Evolutionary conservation across 2,797 vertebrate genomes (phyloP).

Genomic region (Propithecus perrieri): DNA sequence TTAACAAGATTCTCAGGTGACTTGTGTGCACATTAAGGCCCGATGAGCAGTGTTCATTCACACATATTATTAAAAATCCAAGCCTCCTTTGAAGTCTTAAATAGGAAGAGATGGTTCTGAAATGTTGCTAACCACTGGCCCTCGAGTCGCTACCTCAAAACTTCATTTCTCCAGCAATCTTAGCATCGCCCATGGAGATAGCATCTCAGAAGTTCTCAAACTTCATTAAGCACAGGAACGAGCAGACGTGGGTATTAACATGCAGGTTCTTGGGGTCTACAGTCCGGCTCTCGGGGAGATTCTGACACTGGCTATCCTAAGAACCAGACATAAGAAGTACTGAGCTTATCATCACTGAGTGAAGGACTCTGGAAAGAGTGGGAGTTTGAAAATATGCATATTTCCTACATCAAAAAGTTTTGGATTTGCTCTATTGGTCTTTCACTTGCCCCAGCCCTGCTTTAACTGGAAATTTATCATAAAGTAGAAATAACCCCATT

Average conservation of each 20-base stretch:
- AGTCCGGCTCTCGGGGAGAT: too few species aligned
- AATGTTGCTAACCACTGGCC: not conserved
- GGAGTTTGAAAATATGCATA: not conserved
- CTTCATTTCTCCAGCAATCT: not conserved
- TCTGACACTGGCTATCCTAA: not conserved
- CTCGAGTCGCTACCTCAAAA: not conserved
- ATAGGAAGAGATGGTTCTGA: not conserved
- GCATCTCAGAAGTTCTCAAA: not conserved
- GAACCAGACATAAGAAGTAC: not conserved
- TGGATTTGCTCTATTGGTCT: slow-evolving; percentile 79
- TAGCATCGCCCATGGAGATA: rapidly evolving
- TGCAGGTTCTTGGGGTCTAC: not conserved
- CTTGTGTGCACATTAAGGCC: not conserved
- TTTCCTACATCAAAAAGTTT: slow-evolving; percentile 71
- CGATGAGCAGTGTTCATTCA: not conserved
- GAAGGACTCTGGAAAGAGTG: not conserved
- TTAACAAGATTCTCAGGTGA: not conserved
- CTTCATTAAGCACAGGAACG: not conserved
- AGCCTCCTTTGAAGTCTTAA: not conserved
- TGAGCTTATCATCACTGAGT: not conserved
- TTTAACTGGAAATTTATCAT: slow-evolving; percentile 85
- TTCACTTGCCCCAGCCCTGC: slow-evolving; percentile 69
- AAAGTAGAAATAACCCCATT: slow-evolving; percentile 85
- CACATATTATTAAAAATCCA: not conserved
- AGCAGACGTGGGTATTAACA: not conserved